Evolutionary conservation across 2,888 invertebrate genomes (phyloP).

Genomic region (Vandiemenella viatica): DNA sequence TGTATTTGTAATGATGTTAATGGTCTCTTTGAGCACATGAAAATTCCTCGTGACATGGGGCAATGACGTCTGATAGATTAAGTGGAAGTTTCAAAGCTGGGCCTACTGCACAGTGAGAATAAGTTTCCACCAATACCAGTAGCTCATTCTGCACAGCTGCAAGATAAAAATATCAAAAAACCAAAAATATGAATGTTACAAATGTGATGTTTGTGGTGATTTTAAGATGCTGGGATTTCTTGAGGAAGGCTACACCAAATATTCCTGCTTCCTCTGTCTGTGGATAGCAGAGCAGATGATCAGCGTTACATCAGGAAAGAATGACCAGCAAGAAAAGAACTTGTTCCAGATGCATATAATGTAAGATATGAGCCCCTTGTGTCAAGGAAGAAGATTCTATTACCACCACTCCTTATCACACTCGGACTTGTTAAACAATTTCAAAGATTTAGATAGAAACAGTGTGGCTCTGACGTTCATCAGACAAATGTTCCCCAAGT

Average conservation of each 20-base stretch:
- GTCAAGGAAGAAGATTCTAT: too few relatives aligned
- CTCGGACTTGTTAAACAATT: slow-evolving; percentile 2
- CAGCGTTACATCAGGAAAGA: neutral
- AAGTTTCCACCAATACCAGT: neutral
- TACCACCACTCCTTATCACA: neutral
- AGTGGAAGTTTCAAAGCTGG: too few relatives aligned
- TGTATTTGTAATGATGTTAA: too few relatives aligned
- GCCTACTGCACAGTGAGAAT: neutral
- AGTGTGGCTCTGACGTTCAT: neutral
- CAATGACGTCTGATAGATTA: too few relatives aligned
- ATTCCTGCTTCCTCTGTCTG: too few relatives aligned
- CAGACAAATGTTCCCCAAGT: neutral
- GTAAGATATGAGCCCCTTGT: too few relatives aligned
- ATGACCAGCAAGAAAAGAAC: neutral
- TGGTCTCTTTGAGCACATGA: too few relatives aligned
- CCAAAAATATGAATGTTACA: neutral
- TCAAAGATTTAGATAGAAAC: neutral
- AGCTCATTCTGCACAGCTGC: neutral
- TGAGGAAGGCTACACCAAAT: neutral
- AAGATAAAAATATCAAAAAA: neutral
- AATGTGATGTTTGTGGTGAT: too few relatives aligned
- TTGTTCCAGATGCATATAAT: too few relatives aligned
- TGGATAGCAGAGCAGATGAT: neutral
- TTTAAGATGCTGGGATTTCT: too few relatives aligned
- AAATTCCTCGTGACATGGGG: too few relatives aligned